phyloP scores from a whole-genome alignment of 1,140 invertebrate species.

The Drosophila triauraria region DNA sequence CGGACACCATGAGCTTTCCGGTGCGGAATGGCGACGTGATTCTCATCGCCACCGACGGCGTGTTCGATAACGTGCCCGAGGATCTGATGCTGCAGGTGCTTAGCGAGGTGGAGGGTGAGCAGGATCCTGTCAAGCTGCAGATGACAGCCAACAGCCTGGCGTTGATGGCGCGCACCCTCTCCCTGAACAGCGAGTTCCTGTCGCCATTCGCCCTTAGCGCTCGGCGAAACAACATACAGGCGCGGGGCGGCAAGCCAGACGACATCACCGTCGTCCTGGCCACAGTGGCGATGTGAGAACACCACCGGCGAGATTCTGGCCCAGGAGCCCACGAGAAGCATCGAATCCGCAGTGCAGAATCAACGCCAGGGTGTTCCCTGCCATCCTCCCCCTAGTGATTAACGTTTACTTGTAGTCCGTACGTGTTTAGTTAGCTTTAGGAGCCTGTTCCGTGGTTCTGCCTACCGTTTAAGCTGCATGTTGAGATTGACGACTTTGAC shows the following conservation, averaged over 20 bases:
- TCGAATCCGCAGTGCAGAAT: slow-evolving; percentile 89
- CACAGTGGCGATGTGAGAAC: slow-evolving; percentile 91
- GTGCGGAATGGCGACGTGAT: slow-evolving; percentile 98
- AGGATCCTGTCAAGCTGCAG: slow-evolving; percentile 91
- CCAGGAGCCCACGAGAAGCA: slow-evolving; percentile 90
- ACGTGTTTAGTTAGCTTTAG: slow-evolving; percentile 75
- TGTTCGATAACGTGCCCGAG: slow-evolving; percentile 99
- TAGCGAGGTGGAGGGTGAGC: slow-evolving; percentile 87
- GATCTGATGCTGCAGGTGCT: slow-evolving; percentile 89
- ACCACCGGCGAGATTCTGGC: slow-evolving; percentile 90
- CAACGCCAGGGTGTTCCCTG: slow-evolving; percentile 1
- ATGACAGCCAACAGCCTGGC: slow-evolving; percentile 97
- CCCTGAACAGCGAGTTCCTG: slow-evolving; percentile 96
- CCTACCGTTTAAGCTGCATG: slow-evolving; percentile 76
- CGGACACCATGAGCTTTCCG: slow-evolving; percentile 94
- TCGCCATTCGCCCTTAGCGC: slow-evolving; percentile 98
- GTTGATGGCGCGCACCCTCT: slow-evolving; percentile 96
- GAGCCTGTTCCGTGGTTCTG: slow-evolving; percentile 70
- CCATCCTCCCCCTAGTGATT: slow-evolving; percentile 55
- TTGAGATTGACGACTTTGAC: slow-evolving; percentile 61
- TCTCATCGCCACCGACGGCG: slow-evolving; percentile 97
- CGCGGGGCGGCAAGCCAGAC: slow-evolving; percentile 97
- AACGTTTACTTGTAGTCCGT: slow-evolving; percentile 76
- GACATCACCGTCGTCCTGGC: slow-evolving; percentile 98
- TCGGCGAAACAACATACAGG: slow-evolving; percentile 95